Evolutionary conservation across 2,113 vertebrate genomes (phyloP).

Genomic region (Phrynocephalus versicolor): DNA sequence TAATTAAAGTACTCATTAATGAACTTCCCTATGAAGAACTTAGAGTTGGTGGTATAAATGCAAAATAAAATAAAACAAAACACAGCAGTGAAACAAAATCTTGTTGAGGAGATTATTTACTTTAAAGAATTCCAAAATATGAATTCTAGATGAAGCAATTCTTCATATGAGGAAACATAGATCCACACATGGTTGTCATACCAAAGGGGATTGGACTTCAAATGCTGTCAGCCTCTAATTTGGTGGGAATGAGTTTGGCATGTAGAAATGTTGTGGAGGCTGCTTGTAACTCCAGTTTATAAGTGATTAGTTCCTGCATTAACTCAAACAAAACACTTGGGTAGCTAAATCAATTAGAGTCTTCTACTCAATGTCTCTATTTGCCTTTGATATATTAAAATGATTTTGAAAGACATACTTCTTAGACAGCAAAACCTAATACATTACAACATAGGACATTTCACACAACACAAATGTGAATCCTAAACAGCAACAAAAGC

Average conservation of each 20-base stretch:
- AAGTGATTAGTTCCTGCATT: constrained; percentile 55
- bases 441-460: no score
- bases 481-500: no score
- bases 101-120: constrained; percentile 46
- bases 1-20: constrained; percentile 68
- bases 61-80: background rate
- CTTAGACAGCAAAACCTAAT: no score
- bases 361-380: no score
- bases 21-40: constrained; percentile 57
- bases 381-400: no score
- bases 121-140: constrained; percentile 44
- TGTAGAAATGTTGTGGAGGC: no score
- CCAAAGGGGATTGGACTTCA: no score
- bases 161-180: constrained; percentile 36
- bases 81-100: constrained; percentile 39
- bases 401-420: no score
- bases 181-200: fast-evolving
- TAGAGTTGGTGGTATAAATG: constrained; percentile 50
- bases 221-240: no score
- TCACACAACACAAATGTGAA: no score
- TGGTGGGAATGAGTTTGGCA: no score
- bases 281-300: background rate
- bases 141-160: constrained; percentile 46
- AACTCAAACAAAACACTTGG: constrained; percentile 31
- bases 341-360: constrained; percentile 52